Conservation (phyloP, 2,797 vertebrate genomes). For the Mormyrops attenuatus region DNA sequence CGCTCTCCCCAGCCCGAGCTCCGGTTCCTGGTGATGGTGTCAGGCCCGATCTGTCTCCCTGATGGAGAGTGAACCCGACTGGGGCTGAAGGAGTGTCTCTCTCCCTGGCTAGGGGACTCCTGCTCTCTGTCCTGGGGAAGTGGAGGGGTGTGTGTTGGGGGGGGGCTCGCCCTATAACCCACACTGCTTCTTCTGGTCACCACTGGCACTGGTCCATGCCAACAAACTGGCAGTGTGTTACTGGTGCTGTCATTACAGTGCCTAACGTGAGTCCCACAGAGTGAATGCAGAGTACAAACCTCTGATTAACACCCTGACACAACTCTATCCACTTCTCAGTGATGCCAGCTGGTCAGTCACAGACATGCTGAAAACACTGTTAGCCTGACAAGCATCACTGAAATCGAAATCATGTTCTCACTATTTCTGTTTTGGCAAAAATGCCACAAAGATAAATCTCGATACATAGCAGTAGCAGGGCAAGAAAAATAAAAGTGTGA, state of each 20-base stretch:
- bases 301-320: background rate
- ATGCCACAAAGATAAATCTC: background rate
- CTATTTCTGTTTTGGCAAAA: background rate
- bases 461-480: background rate
- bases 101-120: constrained; percentile 46
- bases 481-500: background rate
- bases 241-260: background rate
- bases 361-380: background rate
- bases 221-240: background rate
- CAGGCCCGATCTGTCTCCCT: constrained; percentile 69
- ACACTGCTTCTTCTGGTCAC: background rate
- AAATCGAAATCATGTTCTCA: background rate
- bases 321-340: background rate
- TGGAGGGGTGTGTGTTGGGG: too few relatives aligned
- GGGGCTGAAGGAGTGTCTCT: constrained; percentile 65
- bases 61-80: constrained; percentile 70
- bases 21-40: constrained; percentile 66
- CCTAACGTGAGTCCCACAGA: background rate
- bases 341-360: background rate
- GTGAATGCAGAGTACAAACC: background rate
- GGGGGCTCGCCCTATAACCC: background rate
- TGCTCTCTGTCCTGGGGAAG: background rate
- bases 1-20: constrained; percentile 41
- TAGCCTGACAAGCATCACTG: background rate
- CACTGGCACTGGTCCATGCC: background rate